Conservation (phyloP, 2,113 vertebrate species). For the Merops nubicus region DNA sequence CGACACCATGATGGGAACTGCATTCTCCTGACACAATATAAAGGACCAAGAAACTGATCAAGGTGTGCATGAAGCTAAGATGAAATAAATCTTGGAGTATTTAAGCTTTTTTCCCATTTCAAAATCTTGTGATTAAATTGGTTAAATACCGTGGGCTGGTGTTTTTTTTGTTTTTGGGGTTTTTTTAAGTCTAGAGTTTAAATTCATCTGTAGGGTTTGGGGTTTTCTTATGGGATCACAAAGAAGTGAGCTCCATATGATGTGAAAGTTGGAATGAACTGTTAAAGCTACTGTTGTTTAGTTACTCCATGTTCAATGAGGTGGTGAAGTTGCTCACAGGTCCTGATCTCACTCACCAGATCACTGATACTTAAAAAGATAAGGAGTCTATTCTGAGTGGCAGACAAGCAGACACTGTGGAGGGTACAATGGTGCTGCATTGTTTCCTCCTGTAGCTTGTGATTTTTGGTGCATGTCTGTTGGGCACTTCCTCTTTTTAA, state of each 20-base stretch:
- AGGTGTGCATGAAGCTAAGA: background rate
- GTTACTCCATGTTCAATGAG: background rate
- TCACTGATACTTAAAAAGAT: background rate
- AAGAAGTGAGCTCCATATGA: background rate
- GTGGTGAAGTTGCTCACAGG: background rate
- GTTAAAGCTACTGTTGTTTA: background rate
- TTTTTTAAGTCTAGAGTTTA: background rate
- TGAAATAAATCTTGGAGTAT: background rate
- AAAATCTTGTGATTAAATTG: background rate
- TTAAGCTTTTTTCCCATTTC: background rate
- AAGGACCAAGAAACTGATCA: background rate
- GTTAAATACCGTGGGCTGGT: background rate
- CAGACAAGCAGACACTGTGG: background rate
- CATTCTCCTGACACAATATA: background rate
- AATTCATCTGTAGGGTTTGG: background rate
- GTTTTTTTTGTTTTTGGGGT: background rate
- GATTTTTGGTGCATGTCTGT: background rate
- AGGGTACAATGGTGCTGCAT: background rate
- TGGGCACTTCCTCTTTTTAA: background rate
- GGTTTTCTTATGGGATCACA: background rate
- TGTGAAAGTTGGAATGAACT: background rate
- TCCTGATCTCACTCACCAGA: background rate
- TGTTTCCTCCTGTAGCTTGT: background rate
- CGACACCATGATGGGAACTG: background rate
- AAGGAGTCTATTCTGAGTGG: background rate